A percentile compares a stretch with the other conserved stretches of the same genome.
These are phyloP conservation scores for Mythimna vitellina DNA, from an alignment of 2,888 invertebrate genomes.

Conservation along the genomic window DNA sequence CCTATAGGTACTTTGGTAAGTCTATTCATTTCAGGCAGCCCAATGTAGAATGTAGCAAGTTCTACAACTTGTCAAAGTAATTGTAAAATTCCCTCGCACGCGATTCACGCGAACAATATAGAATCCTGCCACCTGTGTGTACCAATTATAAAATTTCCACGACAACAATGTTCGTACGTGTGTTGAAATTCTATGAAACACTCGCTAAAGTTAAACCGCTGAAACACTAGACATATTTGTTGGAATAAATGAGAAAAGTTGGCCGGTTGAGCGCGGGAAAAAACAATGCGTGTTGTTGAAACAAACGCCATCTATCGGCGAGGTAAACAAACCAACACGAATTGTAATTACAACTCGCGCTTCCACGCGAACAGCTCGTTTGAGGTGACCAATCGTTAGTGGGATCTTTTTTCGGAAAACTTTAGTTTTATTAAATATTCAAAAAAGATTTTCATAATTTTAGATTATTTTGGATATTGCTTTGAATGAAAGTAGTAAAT, in stretches of 20 bases:
- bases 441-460: too few species aligned
- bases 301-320: conserved; percentile 71
- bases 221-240: conserved; percentile 72
- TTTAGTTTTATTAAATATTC: too few species aligned
- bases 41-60: conserved; percentile 1
- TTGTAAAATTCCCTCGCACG: conserved; percentile 8
- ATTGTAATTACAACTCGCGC: conserved; percentile 72
- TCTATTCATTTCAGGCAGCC: conserved; percentile 7
- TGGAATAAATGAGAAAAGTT: conserved; percentile 79
- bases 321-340: conserved; percentile 68
- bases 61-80: conserved; percentile 18
- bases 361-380: conserved; percentile 71
- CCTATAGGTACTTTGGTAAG: background rate
- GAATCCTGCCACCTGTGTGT: conserved; percentile 47
- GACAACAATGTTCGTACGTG: conserved; percentile 49
- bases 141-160: conserved; percentile 60
- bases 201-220: conserved; percentile 65
- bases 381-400: conserved; percentile 51
- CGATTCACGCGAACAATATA: conserved; percentile 19
- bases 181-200: conserved; percentile 61
- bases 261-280: conserved; percentile 60
- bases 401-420: background rate
- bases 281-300: conserved; percentile 73
- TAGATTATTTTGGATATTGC: too few species aligned
- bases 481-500: too few species aligned